A percentile compares a stretch with the other conserved stretches of the same genome.
Conservation (phyloP, 2,888 invertebrate genomes). For the Dicyrtomina minuta region DNA sequence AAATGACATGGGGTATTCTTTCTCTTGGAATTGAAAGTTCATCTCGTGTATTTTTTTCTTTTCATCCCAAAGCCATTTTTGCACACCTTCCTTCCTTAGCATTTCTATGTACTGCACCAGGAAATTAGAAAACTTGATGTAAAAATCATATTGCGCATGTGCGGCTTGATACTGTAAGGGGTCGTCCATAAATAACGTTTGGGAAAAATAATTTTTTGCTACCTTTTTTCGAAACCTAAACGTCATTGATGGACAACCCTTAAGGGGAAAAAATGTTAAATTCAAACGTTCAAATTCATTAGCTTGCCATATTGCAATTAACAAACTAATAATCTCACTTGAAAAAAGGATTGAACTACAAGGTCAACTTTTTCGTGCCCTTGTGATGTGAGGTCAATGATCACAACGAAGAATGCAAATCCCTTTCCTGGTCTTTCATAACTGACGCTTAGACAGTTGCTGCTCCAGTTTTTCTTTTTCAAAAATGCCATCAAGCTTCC, state of each 20-base stretch:
- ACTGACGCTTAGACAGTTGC: slow-evolving; percentile 71
- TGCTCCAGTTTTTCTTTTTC: slow-evolving; percentile 84
- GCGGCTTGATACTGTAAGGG: too few species aligned
- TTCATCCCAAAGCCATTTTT: slow-evolving; percentile 22
- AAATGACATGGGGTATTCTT: neutral
- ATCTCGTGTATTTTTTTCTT: slow-evolving; percentile 6
- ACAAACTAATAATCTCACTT: slow-evolving; percentile 58
- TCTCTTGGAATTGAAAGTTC: slow-evolving; percentile 15
- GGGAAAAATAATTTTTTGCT: neutral
- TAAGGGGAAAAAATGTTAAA: neutral
- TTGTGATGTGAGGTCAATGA: slow-evolving; percentile 84
- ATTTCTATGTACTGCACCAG: slow-evolving; percentile 12
- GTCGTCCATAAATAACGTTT: too few species aligned
- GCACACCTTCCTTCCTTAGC: slow-evolving; percentile 5
- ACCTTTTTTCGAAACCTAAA: too few species aligned
- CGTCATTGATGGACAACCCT: too few species aligned
- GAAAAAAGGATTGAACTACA: slow-evolving; percentile 76
- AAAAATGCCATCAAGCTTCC: slow-evolving; percentile 87
- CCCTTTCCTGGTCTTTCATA: slow-evolving; percentile 77
- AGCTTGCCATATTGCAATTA: too few species aligned
- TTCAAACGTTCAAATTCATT: too few species aligned
- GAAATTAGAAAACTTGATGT: slow-evolving; percentile 58
- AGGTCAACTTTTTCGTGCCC: slow-evolving; percentile 86
- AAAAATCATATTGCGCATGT: too few species aligned
- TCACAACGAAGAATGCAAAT: slow-evolving; percentile 83